These are phyloP conservation scores for Dorcus parallelipipedus DNA, from an alignment of 2,888 invertebrate genomes.

Conservation along the genomic window DNA sequence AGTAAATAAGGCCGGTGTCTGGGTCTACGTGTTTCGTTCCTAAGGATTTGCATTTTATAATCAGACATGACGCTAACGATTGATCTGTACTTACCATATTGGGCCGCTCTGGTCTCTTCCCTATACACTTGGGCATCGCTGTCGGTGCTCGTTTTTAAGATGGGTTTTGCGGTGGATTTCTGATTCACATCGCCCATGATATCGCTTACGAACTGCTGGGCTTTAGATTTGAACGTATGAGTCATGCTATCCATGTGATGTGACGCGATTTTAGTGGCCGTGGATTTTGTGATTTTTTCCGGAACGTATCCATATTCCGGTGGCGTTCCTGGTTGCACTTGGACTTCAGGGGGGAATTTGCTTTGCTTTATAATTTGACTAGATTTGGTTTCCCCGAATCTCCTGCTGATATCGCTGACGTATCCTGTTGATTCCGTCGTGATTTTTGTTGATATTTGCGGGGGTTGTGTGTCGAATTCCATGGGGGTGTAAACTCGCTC, in stretches of 20 bases:
- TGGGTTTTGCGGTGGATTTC: conserved; percentile 46
- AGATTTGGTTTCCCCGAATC: conserved; percentile 34
- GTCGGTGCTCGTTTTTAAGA: conserved; percentile 48
- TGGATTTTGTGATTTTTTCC: conserved; percentile 36
- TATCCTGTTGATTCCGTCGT: conserved; percentile 14
- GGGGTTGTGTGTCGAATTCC: conserved; percentile 58
- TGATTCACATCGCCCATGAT: conserved; percentile 60
- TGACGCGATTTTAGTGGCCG: conserved; percentile 54
- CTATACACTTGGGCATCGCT: conserved; percentile 65
- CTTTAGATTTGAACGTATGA: conserved; percentile 63
- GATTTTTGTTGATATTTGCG: conserved; percentile 48
- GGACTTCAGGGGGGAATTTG: conserved; percentile 31
- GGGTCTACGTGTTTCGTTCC: conserved; percentile 75
- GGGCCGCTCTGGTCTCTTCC: conserved; percentile 66
- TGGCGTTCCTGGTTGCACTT: conserved; percentile 56
- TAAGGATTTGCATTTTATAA: conserved; percentile 33
- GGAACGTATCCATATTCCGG: conserved; percentile 54
- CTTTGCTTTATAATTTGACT: conserved; percentile 32
- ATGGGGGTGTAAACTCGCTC: conserved; percentile 58
- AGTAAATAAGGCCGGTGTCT: conserved; percentile 73
- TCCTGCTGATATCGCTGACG: conserved; percentile 27
- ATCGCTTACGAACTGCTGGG: conserved; percentile 65
- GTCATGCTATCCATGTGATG: conserved; percentile 66
- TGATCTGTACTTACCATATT: conserved; percentile 59
- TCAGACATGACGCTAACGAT: neutral